Conservation (phyloP, 35 echinoderm and acorn worm species). For the Amphiura filiformis region DNA sequence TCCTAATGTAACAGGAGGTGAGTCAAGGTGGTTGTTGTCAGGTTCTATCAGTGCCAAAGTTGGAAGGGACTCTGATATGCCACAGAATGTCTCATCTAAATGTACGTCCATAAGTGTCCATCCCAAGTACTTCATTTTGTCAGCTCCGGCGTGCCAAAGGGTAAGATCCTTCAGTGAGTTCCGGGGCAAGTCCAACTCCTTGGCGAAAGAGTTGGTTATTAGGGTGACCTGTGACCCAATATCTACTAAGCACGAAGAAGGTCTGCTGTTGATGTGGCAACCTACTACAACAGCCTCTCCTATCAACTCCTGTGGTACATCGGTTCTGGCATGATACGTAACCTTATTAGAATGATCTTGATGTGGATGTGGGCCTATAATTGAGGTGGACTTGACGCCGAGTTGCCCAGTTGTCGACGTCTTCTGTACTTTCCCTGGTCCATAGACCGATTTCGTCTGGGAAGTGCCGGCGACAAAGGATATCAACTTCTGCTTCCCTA, state of each 20-base stretch:
- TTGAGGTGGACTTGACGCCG: constrained; percentile 20
- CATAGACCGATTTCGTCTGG: too few species aligned
- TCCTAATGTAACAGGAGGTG: background rate
- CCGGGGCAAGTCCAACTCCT: constrained; percentile 15
- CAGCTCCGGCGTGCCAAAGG: constrained; percentile 60
- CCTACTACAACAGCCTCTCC: constrained; percentile 21
- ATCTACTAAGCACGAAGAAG: constrained; percentile 44
- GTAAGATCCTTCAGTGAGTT: constrained; percentile 48
- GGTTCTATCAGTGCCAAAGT: constrained; percentile 54
- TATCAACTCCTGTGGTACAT: constrained; percentile 49
- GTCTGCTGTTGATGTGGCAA: constrained; percentile 36
- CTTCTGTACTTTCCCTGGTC: constrained; percentile 47
- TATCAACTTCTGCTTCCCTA: constrained; percentile 50
- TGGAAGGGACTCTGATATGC: constrained; percentile 3
- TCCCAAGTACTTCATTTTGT: constrained; percentile 51
- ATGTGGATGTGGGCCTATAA: constrained; percentile 22
- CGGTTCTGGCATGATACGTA: background rate
- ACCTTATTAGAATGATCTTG: background rate
- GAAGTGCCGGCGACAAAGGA: too few species aligned
- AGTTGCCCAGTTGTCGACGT: constrained; percentile 23
- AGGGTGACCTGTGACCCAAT: constrained; percentile 76
- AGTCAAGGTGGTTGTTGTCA: background rate
- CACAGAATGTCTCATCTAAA: constrained; percentile 34
- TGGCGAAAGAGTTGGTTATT: constrained; percentile 42
- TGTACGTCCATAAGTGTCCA: constrained; percentile 26